These are phyloP conservation scores for Drosophila melanica DNA, from an alignment of 1,140 invertebrate species.

Conservation along the genomic window DNA sequence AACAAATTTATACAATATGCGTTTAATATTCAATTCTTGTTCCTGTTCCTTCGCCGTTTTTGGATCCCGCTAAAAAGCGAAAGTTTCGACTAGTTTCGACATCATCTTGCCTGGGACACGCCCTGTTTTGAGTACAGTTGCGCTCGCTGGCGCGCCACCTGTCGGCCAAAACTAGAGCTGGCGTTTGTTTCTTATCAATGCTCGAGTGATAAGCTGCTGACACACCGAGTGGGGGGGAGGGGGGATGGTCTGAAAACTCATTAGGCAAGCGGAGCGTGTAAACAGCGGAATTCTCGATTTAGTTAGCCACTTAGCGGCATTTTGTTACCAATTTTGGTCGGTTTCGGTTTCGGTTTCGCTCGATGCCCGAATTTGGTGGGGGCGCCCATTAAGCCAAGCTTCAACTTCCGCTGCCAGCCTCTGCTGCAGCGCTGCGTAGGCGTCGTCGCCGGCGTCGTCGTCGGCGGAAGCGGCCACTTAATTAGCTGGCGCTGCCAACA, in stretches of 20 bases:
- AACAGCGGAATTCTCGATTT: conserved; percentile 71
- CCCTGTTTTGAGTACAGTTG: conserved; percentile 17
- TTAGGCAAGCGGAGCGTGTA: conserved; percentile 79
- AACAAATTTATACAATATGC: conserved; percentile 66
- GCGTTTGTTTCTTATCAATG: background rate
- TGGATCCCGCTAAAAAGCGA: background rate
- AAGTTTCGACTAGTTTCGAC: conserved; percentile 15
- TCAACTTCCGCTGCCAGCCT: conserved; percentile 64
- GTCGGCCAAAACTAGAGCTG: background rate
- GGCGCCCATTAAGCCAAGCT: conserved; percentile 64
- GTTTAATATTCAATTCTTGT: conserved; percentile 79
- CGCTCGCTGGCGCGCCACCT: conserved; percentile 15
- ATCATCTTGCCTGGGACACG: background rate
- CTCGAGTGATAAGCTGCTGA: background rate
- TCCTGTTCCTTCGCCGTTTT: conserved; percentile 23
- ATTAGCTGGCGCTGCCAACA: conserved; percentile 50
- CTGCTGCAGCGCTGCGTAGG: conserved; percentile 12
- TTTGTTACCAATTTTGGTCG: conserved; percentile 68
- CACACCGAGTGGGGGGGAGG: background rate
- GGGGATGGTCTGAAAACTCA: conserved; percentile 29
- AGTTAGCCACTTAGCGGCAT: conserved; percentile 75
- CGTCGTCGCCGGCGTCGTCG: conserved; percentile 13
- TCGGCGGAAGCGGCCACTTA: conserved; percentile 70
- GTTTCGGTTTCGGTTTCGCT: conserved; percentile 44
- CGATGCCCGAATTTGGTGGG: conserved; percentile 64